Evolutionary conservation across 2,888 invertebrate species (phyloP).

Genomic region (Ennomos quercinarius): DNA sequence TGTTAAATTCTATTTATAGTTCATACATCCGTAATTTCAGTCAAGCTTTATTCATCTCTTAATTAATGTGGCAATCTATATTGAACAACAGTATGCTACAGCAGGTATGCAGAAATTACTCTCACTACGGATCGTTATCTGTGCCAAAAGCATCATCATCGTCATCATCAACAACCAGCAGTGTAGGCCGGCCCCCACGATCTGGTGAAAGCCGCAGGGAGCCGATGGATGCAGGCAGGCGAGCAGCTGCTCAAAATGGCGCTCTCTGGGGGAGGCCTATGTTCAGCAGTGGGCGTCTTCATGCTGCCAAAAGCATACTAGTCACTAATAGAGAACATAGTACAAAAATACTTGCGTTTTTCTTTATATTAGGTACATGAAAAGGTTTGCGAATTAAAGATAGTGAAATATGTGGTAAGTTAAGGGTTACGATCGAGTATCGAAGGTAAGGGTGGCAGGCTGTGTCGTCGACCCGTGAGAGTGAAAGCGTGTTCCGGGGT

Average conservation of each 20-base stretch:
- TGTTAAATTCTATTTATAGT: neutral
- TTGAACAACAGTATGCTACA: conserved; percentile 74
- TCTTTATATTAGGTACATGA: conserved; percentile 1
- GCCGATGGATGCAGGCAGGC: too few relatives aligned
- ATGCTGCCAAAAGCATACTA: conserved; percentile 22
- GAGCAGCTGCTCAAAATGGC: too few relatives aligned
- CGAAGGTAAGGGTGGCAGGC: conserved; percentile 71
- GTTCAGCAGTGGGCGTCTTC: too few relatives aligned
- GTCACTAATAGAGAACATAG: neutral
- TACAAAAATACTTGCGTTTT: neutral
- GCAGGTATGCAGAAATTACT: conserved; percentile 61
- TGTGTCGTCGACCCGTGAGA: conserved; percentile 82
- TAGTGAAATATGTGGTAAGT: conserved; percentile 23
- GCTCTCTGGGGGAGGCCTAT: too few relatives aligned
- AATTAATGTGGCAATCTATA: conserved; percentile 83
- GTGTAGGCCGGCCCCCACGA: too few relatives aligned
- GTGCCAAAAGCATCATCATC: conserved; percentile 21
- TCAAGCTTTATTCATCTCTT: conserved; percentile 54
- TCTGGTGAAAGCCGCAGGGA: too few relatives aligned
- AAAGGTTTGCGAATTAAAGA: neutral
- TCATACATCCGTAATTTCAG: neutral
- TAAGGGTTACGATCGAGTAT: conserved; percentile 53
- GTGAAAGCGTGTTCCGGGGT: conserved; percentile 83
- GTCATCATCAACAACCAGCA: too few relatives aligned
- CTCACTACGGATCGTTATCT: conserved; percentile 56